Conservation (phyloP, 2,797 vertebrate genomes). For the Anolis apletophallus region DNA sequence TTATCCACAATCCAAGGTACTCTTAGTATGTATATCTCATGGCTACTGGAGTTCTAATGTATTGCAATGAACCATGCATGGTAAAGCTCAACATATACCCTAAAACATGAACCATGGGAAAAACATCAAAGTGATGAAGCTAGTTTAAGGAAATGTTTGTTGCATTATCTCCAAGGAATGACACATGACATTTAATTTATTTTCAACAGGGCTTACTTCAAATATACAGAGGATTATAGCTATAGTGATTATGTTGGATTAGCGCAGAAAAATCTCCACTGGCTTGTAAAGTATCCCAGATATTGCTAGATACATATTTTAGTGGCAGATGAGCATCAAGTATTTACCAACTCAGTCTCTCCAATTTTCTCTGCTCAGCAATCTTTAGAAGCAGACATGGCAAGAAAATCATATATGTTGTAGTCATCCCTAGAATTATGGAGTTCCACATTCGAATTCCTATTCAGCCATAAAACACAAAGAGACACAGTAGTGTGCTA, state of each 20-base stretch:
- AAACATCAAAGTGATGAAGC: neutral
- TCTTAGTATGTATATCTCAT: too few relatives aligned
- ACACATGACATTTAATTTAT: neutral
- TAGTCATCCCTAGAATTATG: neutral
- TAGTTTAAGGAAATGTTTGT: too few relatives aligned
- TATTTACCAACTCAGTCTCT: neutral
- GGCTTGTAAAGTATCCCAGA: neutral
- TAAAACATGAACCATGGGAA: neutral
- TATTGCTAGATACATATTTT: neutral
- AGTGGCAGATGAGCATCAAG: neutral
- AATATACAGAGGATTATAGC: neutral
- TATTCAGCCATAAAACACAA: neutral
- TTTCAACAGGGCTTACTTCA: neutral
- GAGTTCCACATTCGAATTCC: neutral
- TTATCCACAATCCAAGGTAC: too few relatives aligned
- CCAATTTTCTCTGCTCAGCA: neutral
- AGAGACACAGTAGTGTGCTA: too few relatives aligned
- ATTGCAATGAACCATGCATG: too few relatives aligned
- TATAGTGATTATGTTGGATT: neutral
- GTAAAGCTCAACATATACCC: neutral
- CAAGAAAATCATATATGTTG: neutral
- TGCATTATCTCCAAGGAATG: neutral
- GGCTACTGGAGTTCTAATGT: too few relatives aligned
- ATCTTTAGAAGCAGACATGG: neutral
- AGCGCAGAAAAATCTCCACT: neutral